phyloP scores from a whole-genome alignment of 2,888 invertebrate genomes.

The Drosophila kambysellisi region DNA sequence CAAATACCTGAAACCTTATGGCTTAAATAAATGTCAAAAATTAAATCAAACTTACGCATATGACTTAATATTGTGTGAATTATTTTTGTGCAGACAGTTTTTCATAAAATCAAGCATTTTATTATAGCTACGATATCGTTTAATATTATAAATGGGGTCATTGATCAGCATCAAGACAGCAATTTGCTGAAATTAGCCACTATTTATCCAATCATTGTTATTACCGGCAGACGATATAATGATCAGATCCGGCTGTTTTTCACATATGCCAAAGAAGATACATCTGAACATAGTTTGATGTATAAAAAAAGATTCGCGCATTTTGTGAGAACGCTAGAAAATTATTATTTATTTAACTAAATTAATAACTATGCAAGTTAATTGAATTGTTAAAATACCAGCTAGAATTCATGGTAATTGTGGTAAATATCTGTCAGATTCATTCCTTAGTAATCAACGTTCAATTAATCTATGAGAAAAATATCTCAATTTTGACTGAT shows the following conservation, averaged over 20 bases:
- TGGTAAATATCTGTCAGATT: slow-evolving; percentile 7
- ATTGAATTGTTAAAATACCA: not conserved
- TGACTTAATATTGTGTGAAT: not conserved
- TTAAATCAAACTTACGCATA: not conserved
- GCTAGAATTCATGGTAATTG: not conserved
- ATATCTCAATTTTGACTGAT: slow-evolving; percentile 14
- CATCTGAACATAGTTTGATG: slow-evolving; percentile 3
- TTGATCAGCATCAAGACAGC: slow-evolving; percentile 2
- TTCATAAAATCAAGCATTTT: not conserved
- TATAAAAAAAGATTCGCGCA: not conserved
- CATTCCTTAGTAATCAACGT: slow-evolving; percentile 8
- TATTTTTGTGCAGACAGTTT: not conserved
- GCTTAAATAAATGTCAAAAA: not conserved
- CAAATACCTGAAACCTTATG: not conserved
- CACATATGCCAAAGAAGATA: not conserved
- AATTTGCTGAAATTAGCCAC: slow-evolving; percentile 2
- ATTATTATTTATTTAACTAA: not conserved
- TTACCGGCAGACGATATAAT: slow-evolving; percentile 18
- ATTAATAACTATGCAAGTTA: not conserved
- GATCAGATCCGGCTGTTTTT: slow-evolving; percentile 20
- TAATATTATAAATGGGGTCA: slow-evolving; percentile 1
- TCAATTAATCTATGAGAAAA: slow-evolving; percentile 4
- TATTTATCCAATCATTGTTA: not conserved
- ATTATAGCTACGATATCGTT: not conserved
- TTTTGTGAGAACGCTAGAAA: not conserved